Conservation (phyloP, 2,888 invertebrate species). For the Eledona agricola region DNA sequence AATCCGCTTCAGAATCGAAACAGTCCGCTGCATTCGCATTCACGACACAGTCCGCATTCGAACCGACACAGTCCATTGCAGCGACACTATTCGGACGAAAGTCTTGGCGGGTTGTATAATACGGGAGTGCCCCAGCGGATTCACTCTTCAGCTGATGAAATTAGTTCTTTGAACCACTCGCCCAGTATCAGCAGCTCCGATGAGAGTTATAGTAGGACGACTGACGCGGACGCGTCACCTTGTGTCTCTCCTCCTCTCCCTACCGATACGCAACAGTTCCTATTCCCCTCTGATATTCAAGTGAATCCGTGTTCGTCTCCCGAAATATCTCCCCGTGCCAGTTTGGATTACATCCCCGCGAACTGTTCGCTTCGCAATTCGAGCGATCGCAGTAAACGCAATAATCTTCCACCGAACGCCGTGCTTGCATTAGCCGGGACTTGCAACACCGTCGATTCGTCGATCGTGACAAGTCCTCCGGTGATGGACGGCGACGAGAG, state of each 20-base stretch:
- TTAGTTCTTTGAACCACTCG: conserved; percentile 82
- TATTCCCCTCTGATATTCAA: conserved; percentile 72
- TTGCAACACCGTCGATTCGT: conserved; percentile 63
- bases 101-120: conserved; percentile 64
- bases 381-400: conserved; percentile 53
- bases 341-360: conserved; percentile 65
- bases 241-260: conserved; percentile 63
- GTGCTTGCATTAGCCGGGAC: conserved; percentile 64
- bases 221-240: conserved; percentile 73
- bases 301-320: conserved; percentile 60
- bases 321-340: conserved; percentile 62
- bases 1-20: conserved; percentile 52
- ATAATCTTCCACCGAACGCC: conserved; percentile 67
- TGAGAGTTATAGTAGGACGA: conserved; percentile 84
- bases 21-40: conserved; percentile 56
- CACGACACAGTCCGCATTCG: conserved; percentile 56
- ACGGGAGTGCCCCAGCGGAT: conserved; percentile 65
- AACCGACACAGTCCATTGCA: conserved; percentile 65
- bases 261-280: conserved; percentile 66
- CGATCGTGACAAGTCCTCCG: conserved; percentile 64
- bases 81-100: conserved; percentile 74
- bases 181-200: conserved; percentile 86
- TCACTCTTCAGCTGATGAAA: conserved; percentile 84
- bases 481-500: conserved; percentile 72
- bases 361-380: conserved; percentile 61